A percentile compares a stretch with the other conserved stretches of the same genome.
Evolutionary conservation across 2,797 vertebrate genomes (phyloP).

Genomic region (Carapus acus): DNA sequence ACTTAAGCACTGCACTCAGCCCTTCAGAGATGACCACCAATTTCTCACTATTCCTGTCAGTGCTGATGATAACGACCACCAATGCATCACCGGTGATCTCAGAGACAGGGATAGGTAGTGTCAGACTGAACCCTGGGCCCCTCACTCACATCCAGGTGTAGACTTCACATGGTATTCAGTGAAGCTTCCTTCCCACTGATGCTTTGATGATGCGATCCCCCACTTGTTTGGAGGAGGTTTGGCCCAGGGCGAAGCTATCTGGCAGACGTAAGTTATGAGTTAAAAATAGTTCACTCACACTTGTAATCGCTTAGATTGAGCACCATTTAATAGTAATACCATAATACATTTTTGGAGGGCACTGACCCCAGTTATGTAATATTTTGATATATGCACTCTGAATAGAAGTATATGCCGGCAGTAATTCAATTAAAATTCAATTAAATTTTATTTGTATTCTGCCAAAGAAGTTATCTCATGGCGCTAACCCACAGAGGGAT

Average conservation of each 20-base stretch:
- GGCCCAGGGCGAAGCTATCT: constrained; percentile 11
- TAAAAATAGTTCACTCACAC: constrained; percentile 10
- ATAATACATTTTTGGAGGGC: constrained; percentile 41
- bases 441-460: too few relatives aligned
- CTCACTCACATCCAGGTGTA: constrained; percentile 72
- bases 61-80: constrained; percentile 76
- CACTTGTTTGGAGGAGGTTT: neutral
- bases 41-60: constrained; percentile 83
- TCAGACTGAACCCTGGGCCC: constrained; percentile 63
- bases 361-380: constrained; percentile 28
- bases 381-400: constrained; percentile 29
- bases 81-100: constrained; percentile 72
- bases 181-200: neutral
- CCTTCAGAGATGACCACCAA: constrained; percentile 77
- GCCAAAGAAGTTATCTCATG: too few relatives aligned
- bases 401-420: constrained; percentile 46
- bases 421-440: constrained; percentile 36
- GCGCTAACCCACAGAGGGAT: too few relatives aligned
- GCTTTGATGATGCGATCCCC: constrained; percentile 2
- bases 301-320: constrained; percentile 25
- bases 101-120: constrained; percentile 64
- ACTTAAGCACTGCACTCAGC: constrained; percentile 70
- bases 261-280: constrained; percentile 19
- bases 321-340: constrained; percentile 27
- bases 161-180: too few relatives aligned